phyloP scores from a whole-genome alignment of 2,797 vertebrate genomes.

The Cyprinodon diabolis region DNA sequence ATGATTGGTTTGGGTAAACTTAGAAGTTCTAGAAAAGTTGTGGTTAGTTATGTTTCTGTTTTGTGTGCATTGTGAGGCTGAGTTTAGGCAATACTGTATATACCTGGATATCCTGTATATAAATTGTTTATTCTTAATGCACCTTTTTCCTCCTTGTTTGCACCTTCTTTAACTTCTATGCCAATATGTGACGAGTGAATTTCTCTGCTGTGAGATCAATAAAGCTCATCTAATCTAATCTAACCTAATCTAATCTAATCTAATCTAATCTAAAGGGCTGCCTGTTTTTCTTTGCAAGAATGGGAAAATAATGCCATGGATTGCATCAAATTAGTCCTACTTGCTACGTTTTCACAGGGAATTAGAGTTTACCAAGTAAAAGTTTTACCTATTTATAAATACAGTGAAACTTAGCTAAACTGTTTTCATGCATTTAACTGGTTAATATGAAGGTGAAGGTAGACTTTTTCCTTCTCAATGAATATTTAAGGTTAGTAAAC shows the following conservation, averaged over 20 bases:
- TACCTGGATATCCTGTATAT: too few species aligned
- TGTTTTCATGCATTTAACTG: too few species aligned
- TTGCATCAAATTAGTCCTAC: not conserved
- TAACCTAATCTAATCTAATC: not conserved
- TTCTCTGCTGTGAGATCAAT: too few species aligned
- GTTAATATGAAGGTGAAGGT: too few species aligned
- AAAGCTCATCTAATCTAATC: too few species aligned
- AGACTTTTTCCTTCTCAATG: too few species aligned
- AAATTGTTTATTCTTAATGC: too few species aligned
- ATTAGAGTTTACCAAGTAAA: not conserved
- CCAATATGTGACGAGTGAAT: too few species aligned
- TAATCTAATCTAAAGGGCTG: not conserved
- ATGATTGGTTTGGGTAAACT: slow-evolving; percentile 49
- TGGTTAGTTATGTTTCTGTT: slow-evolving; percentile 11
- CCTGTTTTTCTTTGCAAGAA: not conserved
- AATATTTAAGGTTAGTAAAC: too few species aligned
- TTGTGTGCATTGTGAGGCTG: slow-evolving; percentile 22
- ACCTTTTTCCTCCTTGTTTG: too few species aligned
- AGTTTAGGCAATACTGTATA: slow-evolving; percentile 8
- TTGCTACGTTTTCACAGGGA: not conserved
- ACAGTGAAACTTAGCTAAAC: too few species aligned
- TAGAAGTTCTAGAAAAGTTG: slow-evolving; percentile 61
- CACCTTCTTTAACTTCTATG: too few species aligned
- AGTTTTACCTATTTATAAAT: not conserved
- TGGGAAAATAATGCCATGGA: not conserved